Conservation (phyloP, 2,113 vertebrate genomes). For the Istiophorus platypterus region DNA sequence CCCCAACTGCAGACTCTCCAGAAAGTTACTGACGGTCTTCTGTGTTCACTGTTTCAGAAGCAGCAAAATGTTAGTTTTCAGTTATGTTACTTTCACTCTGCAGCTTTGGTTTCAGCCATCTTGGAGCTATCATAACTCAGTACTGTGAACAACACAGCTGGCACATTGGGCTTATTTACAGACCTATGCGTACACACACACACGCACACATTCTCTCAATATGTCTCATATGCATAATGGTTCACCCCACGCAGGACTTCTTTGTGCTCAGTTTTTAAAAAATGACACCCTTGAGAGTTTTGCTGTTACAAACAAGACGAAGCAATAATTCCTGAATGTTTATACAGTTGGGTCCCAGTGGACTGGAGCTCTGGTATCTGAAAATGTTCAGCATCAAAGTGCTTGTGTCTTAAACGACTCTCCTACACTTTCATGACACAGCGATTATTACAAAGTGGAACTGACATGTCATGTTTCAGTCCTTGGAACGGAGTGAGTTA, state of each 20-base stretch:
- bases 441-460: slow-evolving; percentile 18
- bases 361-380: slow-evolving; percentile 47
- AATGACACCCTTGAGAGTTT: slow-evolving; percentile 64
- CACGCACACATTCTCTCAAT: neutral
- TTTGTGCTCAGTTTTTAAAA: slow-evolving; percentile 34
- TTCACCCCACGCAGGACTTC: slow-evolving; percentile 50
- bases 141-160: slow-evolving; percentile 40
- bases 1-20: neutral
- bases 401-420: slow-evolving; percentile 24
- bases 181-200: slow-evolving; percentile 6
- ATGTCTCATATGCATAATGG: slow-evolving; percentile 25
- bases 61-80: slow-evolving; percentile 1
- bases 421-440: slow-evolving; percentile 29
- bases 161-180: slow-evolving; percentile 50
- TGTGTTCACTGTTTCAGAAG: neutral
- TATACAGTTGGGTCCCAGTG: slow-evolving; percentile 54
- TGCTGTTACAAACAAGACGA: slow-evolving; percentile 56
- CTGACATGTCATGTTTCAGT: slow-evolving; percentile 1
- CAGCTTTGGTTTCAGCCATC: slow-evolving; percentile 27
- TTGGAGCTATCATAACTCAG: slow-evolving; percentile 33
- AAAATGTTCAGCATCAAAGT: slow-evolving; percentile 45
- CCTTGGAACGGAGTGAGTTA: neutral
- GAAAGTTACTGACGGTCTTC: neutral
- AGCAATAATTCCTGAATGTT: slow-evolving; percentile 63
- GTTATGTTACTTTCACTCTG: neutral